Percentiles rank a stretch among this genome's conserved stretches.
phyloP scores from a whole-genome alignment of 2,888 invertebrate genomes.

The Hypolimnas misippus region DNA sequence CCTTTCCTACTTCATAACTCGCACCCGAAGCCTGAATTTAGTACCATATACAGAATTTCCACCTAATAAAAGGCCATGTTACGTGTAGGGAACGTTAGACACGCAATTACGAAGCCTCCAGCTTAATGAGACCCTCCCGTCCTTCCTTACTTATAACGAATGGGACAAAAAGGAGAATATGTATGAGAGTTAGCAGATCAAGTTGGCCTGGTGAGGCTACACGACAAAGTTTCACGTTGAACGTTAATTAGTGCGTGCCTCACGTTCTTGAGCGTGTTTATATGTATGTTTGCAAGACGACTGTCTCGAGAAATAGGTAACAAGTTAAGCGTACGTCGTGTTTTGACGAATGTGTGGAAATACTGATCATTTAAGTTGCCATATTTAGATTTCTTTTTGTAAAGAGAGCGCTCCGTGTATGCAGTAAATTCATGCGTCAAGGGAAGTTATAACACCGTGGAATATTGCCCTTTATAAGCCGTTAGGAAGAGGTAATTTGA shows the following conservation, averaged over 20 bases:
- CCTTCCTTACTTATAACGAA: constrained; percentile 54
- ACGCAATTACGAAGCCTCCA: constrained; percentile 77
- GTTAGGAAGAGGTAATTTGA: constrained; percentile 70
- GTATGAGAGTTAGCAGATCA: constrained; percentile 63
- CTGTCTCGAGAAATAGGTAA: constrained; percentile 54
- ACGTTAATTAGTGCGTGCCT: constrained; percentile 82
- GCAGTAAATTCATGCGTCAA: constrained; percentile 22
- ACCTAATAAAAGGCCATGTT: constrained; percentile 82
- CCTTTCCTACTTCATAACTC: constrained; percentile 63
- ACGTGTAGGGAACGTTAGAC: constrained; percentile 80
- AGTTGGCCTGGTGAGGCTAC: constrained; percentile 62
- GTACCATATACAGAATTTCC: constrained; percentile 79
- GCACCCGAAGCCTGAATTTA: constrained; percentile 62
- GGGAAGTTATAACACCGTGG: constrained; percentile 40
- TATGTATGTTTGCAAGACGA: constrained; percentile 65
- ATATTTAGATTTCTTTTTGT: constrained; percentile 14
- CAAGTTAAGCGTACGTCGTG: constrained; percentile 46
- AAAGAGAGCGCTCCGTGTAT: background rate
- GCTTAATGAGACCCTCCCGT: constrained; percentile 62
- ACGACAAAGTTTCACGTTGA: constrained; percentile 79
- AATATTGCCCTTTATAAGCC: constrained; percentile 56
- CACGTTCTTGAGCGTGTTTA: constrained; percentile 72
- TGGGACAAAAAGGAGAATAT: constrained; percentile 58
- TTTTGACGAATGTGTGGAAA: constrained; percentile 41
- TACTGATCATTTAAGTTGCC: background rate